phyloP scores from a whole-genome alignment of 2,113 vertebrate species.

The Ammospiza nelsoni region DNA sequence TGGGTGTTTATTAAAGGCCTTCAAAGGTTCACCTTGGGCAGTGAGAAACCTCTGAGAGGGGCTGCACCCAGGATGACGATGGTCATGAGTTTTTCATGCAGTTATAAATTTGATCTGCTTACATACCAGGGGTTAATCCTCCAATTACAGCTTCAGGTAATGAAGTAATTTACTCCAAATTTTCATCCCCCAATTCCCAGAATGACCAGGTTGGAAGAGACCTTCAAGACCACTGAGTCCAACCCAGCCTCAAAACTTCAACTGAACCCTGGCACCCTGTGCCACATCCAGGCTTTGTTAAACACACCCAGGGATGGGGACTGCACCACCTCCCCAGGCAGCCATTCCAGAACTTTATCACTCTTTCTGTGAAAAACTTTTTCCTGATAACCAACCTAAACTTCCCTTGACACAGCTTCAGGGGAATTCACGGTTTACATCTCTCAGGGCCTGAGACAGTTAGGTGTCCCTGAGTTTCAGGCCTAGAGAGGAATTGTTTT shows the following conservation, averaged over 20 bases:
- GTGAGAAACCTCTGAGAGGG: not conserved
- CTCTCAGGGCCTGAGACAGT: not conserved
- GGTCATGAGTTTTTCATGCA: not conserved
- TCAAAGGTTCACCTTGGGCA: not conserved
- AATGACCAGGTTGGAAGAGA: not conserved
- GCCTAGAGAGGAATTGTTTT: not conserved
- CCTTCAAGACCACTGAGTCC: not conserved
- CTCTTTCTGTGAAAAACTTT: not conserved
- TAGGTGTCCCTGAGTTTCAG: not conserved
- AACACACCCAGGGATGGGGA: not conserved
- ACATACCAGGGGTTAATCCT: not conserved
- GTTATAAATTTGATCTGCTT: not conserved
- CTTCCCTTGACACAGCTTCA: not conserved
- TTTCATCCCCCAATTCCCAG: not conserved
- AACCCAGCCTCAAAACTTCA: not conserved
- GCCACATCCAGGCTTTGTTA: not conserved
- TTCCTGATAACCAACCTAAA: not conserved
- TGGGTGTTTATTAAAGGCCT: not conserved
- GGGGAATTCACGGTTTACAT: not conserved
- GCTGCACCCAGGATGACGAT: accelerated
- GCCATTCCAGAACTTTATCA: not conserved
- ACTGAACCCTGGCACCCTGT: not conserved
- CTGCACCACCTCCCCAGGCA: not conserved
- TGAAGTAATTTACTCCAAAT: not conserved
- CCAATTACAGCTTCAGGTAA: not conserved